Evolutionary conservation across 2,113 vertebrate species (phyloP).

Genomic region (Apodemus speciosus): DNA sequence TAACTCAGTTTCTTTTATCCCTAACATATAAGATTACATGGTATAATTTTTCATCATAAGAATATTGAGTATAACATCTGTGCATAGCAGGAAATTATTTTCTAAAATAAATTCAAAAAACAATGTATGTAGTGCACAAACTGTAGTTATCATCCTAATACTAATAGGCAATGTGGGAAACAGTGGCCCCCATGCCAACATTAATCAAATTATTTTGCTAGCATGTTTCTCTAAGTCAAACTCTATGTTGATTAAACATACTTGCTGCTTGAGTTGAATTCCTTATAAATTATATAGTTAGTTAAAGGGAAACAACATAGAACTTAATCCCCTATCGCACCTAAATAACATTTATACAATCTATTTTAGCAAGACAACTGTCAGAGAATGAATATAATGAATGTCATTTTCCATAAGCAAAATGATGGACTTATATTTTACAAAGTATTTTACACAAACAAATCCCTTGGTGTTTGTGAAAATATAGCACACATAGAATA

Average conservation of each 20-base stretch:
- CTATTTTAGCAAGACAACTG: constrained; percentile 27
- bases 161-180: constrained; percentile 48
- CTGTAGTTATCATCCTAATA: constrained; percentile 12
- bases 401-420: constrained; percentile 46
- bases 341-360: constrained; percentile 58
- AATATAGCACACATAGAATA: constrained; percentile 17
- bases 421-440: constrained; percentile 27
- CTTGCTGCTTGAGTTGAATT: constrained; percentile 44
- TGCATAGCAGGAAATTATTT: constrained; percentile 2
- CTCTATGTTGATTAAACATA: constrained; percentile 35
- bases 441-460: constrained; percentile 20
- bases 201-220: constrained; percentile 55
- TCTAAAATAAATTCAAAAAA: constrained; percentile 37
- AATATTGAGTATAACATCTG: constrained; percentile 16
- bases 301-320: constrained; percentile 37
- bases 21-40: neutral
- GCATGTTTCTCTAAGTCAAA: constrained; percentile 51
- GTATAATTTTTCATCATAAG: neutral
- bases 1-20: neutral
- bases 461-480: neutral
- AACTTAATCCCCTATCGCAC: neutral
- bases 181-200: neutral
- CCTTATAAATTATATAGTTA: constrained; percentile 54
- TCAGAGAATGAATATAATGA: neutral
- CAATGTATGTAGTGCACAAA: constrained; percentile 23